phyloP scores from a whole-genome alignment of 2,888 invertebrate genomes.

The Agapostemon virescens region DNA sequence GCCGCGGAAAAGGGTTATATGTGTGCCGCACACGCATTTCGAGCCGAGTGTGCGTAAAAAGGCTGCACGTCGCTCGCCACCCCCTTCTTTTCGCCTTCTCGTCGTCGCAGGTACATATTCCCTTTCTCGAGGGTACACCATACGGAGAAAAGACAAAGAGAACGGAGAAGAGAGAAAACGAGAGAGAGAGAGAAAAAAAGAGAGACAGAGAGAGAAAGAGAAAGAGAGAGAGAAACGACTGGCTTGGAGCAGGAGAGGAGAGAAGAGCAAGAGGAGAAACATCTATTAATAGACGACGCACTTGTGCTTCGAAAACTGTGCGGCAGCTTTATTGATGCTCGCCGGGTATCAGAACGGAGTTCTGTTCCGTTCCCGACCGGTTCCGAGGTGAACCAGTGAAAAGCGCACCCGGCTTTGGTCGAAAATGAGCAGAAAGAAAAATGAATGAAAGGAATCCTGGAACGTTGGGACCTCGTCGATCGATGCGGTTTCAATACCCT shows the following conservation, averaged over 20 bases:
- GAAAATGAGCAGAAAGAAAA: constrained; percentile 1
- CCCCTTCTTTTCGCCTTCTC: constrained; percentile 40
- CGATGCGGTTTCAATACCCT: constrained; percentile 58
- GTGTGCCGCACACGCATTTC: constrained; percentile 31
- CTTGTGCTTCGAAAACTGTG: constrained; percentile 41
- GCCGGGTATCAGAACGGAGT: constrained; percentile 49
- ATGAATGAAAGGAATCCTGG: background rate
- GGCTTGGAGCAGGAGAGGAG: background rate
- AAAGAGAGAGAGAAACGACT: constrained; percentile 2
- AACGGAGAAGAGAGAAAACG: background rate
- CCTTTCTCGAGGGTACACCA: constrained; percentile 47
- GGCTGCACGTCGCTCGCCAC: constrained; percentile 38
- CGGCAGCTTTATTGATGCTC: constrained; percentile 54
- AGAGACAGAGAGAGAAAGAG: background rate
- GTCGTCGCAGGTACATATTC: constrained; percentile 45
- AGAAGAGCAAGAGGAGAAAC: constrained; percentile 26
- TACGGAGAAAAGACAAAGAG: constrained; percentile 20
- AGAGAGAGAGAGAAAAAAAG: background rate
- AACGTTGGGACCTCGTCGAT: constrained; percentile 53
- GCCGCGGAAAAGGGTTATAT: constrained; percentile 62
- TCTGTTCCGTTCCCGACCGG: background rate
- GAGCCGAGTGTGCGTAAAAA: constrained; percentile 47
- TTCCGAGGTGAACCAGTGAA: constrained; percentile 6
- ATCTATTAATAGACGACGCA: constrained; percentile 61
- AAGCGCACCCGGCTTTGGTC: constrained; percentile 21